phyloP scores from a whole-genome alignment of 2,888 invertebrate genomes.

The Ichneumon xanthorius region DNA sequence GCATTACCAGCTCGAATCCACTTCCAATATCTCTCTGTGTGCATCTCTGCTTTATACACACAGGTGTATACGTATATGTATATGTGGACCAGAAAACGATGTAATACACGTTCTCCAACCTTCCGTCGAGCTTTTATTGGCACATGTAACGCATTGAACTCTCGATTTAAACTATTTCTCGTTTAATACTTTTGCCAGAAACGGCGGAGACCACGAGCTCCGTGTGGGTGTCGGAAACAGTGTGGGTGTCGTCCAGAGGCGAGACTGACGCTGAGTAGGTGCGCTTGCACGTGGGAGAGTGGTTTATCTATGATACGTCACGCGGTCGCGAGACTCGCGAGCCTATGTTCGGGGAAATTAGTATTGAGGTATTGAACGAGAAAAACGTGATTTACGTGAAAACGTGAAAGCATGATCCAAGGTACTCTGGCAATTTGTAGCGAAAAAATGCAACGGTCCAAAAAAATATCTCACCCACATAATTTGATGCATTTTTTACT shows the following conservation, averaged over 20 bases:
- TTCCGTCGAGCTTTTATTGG: conserved; percentile 33
- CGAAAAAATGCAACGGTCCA: neutral
- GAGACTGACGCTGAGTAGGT: conserved; percentile 55
- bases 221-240: conserved; percentile 44
- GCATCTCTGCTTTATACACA: neutral
- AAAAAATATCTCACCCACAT: neutral
- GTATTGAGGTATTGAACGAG: neutral
- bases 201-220: neutral
- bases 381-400: neutral
- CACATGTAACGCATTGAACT: conserved; percentile 10
- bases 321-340: conserved; percentile 30
- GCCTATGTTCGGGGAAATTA: neutral
- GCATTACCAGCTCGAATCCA: conserved; percentile 1
- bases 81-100: conserved; percentile 5
- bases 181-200: conserved; percentile 33
- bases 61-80: neutral
- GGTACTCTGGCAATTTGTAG: neutral
- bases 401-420: no score
- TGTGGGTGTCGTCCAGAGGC: conserved; percentile 40
- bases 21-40: conserved; percentile 23
- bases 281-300: conserved; percentile 57
- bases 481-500: no score
- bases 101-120: conserved; percentile 22
- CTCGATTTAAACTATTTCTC: conserved; percentile 36
- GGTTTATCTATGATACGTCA: conserved; percentile 68